phyloP scores from a whole-genome alignment of 2,797 vertebrate species.

The Labeo calbasu region DNA sequence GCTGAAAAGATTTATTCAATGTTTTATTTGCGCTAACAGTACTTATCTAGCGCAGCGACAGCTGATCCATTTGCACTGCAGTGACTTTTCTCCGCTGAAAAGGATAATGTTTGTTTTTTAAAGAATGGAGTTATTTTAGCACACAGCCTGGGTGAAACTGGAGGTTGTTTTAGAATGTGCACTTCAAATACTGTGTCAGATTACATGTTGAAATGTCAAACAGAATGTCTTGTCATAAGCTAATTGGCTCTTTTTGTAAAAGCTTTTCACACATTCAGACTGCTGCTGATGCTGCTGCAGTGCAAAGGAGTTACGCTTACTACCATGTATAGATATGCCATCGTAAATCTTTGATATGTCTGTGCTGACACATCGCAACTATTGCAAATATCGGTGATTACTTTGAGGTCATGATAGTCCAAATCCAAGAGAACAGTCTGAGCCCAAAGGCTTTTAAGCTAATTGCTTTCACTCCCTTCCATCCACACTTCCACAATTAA shows the following conservation, averaged over 20 bases:
- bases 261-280: background rate
- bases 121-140: background rate
- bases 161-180: constrained; percentile 2
- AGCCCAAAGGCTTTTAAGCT: constrained; percentile 72
- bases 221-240: background rate
- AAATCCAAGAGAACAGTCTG: constrained; percentile 52
- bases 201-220: constrained; percentile 1
- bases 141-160: constrained; percentile 3
- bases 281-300: background rate
- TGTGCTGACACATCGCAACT: constrained; percentile 70
- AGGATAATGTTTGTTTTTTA: constrained; percentile 15
- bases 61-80: constrained; percentile 30
- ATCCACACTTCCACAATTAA: constrained; percentile 42
- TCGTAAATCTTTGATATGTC: constrained; percentile 69
- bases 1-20: constrained; percentile 35
- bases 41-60: constrained; percentile 8
- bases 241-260: constrained; percentile 7
- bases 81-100: constrained; percentile 6
- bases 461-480: constrained; percentile 66
- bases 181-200: constrained; percentile 5
- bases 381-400: constrained; percentile 20
- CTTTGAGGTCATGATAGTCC: constrained; percentile 56
- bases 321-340: constrained; percentile 45
- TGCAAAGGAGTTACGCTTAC: background rate
- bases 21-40: background rate